Conservation (phyloP, 1,140 invertebrate species). For the Musca vetustissima region DNA sequence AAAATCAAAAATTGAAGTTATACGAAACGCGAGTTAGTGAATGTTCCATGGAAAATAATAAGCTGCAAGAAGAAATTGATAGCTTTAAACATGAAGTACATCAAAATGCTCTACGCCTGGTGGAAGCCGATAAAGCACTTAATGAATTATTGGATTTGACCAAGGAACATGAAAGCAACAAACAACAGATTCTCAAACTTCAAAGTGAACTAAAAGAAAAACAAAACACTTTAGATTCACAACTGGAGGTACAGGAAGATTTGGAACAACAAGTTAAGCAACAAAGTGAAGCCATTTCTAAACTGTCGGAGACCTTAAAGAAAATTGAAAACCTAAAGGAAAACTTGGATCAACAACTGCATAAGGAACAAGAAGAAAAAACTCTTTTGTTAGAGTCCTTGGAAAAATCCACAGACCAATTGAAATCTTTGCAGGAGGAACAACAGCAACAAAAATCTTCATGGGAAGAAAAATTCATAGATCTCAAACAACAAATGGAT, state of each 20-base stretch:
- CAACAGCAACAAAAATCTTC: slow-evolving; percentile 7
- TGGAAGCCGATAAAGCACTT: slow-evolving; percentile 21
- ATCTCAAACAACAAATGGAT: slow-evolving; percentile 13
- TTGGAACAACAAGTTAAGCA: background rate
- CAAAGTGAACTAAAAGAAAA: slow-evolving; percentile 1
- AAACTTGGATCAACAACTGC: slow-evolving; percentile 4
- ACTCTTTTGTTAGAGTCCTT: slow-evolving; percentile 8
- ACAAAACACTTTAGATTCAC: slow-evolving; percentile 3
- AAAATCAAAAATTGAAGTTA: slow-evolving; percentile 2
- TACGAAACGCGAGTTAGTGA: background rate
- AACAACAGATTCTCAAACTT: background rate
- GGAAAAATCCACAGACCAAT: slow-evolving; percentile 25
- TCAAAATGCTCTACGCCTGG: slow-evolving; percentile 5
- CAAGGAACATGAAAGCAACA: background rate
- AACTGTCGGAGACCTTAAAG: slow-evolving; percentile 10
- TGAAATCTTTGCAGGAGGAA: slow-evolving; percentile 16
- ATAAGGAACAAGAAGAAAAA: slow-evolving; percentile 27
- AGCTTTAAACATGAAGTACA: slow-evolving; percentile 15
- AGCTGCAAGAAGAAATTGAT: slow-evolving; percentile 23
- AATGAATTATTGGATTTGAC: slow-evolving; percentile 9
- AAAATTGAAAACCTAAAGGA: background rate
- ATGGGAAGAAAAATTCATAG: slow-evolving; percentile 8
- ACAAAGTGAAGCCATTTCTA: background rate
- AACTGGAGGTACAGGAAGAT: background rate
- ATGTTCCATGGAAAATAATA: slow-evolving; percentile 20